Evolutionary conservation across 2,888 invertebrate species (phyloP).

Genomic region (Cantharis flavilabris): DNA sequence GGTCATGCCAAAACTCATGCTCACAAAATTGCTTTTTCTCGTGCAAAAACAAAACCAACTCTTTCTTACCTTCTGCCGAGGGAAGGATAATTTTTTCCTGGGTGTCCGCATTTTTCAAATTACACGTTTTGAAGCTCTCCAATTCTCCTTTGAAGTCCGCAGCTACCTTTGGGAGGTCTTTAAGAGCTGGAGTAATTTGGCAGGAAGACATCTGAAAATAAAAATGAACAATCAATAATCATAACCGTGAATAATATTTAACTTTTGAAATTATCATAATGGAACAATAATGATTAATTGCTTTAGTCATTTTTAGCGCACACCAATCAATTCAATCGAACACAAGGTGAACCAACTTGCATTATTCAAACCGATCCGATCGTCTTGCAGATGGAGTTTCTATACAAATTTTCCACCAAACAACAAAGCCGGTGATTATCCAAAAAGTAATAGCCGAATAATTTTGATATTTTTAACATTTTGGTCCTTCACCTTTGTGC

Average conservation of each 20-base stretch:
- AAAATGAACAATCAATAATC: background rate
- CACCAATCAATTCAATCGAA: background rate
- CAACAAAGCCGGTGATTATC: background rate
- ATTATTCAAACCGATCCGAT: background rate
- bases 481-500: background rate
- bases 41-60: background rate
- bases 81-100: constrained; percentile 92
- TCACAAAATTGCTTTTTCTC: background rate
- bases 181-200: constrained; percentile 70
- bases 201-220: constrained; percentile 54
- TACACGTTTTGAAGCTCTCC: constrained; percentile 86
- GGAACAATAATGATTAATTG: background rate
- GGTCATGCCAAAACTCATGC: constrained; percentile 8
- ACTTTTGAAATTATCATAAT: background rate
- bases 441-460: background rate
- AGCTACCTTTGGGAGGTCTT: constrained; percentile 90
- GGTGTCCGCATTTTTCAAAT: constrained; percentile 86
- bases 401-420: background rate
- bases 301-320: background rate
- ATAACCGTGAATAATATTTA: background rate
- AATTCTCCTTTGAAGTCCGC: constrained; percentile 88
- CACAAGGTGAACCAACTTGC: constrained; percentile 1
- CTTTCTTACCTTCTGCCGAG: constrained; percentile 81
- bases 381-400: background rate
- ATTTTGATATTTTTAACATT: background rate